phyloP scores from a whole-genome alignment of 2,797 vertebrate species.

The Sebastes iracundus region DNA sequence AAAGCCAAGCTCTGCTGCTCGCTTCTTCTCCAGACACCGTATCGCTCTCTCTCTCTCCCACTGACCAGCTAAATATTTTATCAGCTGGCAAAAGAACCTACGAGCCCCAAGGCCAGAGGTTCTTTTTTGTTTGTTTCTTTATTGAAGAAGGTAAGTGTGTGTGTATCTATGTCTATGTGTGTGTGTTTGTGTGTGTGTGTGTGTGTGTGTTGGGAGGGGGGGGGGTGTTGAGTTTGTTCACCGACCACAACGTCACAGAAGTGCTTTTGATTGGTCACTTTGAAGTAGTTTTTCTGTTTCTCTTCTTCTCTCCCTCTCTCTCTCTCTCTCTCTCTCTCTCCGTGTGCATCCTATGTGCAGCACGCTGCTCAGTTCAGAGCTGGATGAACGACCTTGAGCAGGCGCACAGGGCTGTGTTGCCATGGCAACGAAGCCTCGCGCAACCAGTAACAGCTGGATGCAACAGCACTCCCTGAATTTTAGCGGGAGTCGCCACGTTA shows the following conservation, averaged over 20 bases:
- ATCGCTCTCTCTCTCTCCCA: conserved; percentile 52
- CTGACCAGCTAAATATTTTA: conserved; percentile 82
- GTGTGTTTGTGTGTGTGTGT: neutral
- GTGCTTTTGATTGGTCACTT: conserved; percentile 76
- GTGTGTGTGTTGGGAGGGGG: neutral
- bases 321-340: conserved; percentile 5
- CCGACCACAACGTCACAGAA: conserved; percentile 52
- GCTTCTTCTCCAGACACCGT: conserved; percentile 57
- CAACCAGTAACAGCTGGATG: conserved; percentile 86
- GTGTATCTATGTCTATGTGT: neutral
- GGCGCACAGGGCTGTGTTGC: conserved; percentile 88
- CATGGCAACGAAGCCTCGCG: conserved; percentile 88
- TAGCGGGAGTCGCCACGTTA: conserved; percentile 79
- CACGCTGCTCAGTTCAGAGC: conserved; percentile 74
- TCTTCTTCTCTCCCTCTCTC: neutral
- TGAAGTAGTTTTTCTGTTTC: conserved; percentile 63
- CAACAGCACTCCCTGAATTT: conserved; percentile 82
- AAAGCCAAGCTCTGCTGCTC: conserved; percentile 54
- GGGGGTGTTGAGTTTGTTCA: conserved; percentile 33
- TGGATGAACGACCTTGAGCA: conserved; percentile 94
- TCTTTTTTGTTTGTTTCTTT: conserved; percentile 68
- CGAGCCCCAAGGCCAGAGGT: conserved; percentile 64
- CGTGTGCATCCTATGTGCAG: conserved; percentile 71
- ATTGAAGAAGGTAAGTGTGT: conserved; percentile 37
- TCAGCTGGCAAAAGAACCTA: conserved; percentile 77